Conservation (phyloP, 2,113 vertebrate species). For the Nannospalax galili region DNA sequence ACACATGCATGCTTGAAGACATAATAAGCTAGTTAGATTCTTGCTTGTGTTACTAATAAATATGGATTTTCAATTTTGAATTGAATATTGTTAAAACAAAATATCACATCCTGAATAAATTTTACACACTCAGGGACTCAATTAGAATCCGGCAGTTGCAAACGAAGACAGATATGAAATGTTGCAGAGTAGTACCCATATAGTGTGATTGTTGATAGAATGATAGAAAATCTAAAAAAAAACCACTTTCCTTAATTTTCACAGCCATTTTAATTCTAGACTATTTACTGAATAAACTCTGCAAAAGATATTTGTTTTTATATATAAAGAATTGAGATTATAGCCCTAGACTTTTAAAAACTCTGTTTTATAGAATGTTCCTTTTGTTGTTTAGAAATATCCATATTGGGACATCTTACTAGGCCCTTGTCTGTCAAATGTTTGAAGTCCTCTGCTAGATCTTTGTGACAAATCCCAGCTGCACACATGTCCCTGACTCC, state of each 20-base stretch:
- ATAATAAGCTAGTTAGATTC: not conserved
- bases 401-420: not conserved
- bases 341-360: not conserved
- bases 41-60: not conserved
- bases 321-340: not conserved
- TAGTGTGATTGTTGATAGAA: not conserved
- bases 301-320: conserved; percentile 7
- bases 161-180: not conserved
- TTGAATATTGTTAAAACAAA: not conserved
- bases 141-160: not conserved
- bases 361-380: not conserved
- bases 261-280: not conserved
- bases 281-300: conserved; percentile 14
- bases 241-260: not conserved
- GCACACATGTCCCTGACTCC: not conserved
- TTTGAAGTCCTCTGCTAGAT: not conserved
- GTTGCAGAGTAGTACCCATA: not conserved
- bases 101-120: conserved; percentile 4
- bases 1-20: conserved; percentile 4
- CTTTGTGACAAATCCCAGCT: not conserved
- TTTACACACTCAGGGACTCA: not conserved
- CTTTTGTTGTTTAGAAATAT: not conserved
- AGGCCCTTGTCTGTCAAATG: not conserved
- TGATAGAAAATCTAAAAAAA: not conserved
- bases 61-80: conserved; percentile 42